Conservation (phyloP, 2,888 invertebrate genomes). For the Sphaerophoria rueppellii region DNA sequence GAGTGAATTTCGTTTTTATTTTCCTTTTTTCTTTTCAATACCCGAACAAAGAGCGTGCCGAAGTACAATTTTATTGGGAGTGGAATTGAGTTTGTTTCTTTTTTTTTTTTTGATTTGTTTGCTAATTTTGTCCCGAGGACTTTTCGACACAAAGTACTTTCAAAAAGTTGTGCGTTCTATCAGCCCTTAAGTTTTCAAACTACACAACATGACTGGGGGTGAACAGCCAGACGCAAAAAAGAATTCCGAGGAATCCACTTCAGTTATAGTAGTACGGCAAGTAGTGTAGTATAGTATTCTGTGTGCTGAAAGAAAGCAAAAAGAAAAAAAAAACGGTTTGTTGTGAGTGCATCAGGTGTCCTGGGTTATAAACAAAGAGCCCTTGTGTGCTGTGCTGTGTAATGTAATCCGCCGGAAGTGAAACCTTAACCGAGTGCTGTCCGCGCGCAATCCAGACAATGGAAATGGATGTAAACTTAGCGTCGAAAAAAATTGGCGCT, state of each 20-base stretch:
- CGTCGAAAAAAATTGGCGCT: conserved; percentile 77
- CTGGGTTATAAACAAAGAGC: conserved; percentile 46
- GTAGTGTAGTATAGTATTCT: conserved; percentile 28
- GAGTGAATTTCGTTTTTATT: conserved; percentile 25
- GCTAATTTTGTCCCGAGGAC: conserved; percentile 56
- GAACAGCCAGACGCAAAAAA: conserved; percentile 36
- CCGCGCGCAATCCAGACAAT: conserved; percentile 73
- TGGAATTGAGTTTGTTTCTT: neutral
- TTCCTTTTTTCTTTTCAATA: neutral
- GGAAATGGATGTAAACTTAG: conserved; percentile 82
- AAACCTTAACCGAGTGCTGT: conserved; percentile 51
- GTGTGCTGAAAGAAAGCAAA: conserved; percentile 23
- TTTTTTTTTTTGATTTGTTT: conserved; percentile 57
- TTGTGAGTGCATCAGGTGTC: conserved; percentile 73
- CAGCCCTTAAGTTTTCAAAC: conserved; percentile 36
- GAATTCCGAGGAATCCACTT: conserved; percentile 27
- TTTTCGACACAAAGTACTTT: conserved; percentile 38
- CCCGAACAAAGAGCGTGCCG: conserved; percentile 18
- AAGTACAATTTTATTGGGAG: conserved; percentile 6
- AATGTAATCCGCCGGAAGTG: conserved; percentile 61
- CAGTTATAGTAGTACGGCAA: conserved; percentile 31
- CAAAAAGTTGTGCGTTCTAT: conserved; percentile 28
- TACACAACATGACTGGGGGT: conserved; percentile 25
- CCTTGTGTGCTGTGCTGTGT: conserved; percentile 3
- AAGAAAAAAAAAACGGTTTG: conserved; percentile 30